phyloP scores from a whole-genome alignment of 92 coral and sea anemone species.

The Palythoa grandis region DNA sequence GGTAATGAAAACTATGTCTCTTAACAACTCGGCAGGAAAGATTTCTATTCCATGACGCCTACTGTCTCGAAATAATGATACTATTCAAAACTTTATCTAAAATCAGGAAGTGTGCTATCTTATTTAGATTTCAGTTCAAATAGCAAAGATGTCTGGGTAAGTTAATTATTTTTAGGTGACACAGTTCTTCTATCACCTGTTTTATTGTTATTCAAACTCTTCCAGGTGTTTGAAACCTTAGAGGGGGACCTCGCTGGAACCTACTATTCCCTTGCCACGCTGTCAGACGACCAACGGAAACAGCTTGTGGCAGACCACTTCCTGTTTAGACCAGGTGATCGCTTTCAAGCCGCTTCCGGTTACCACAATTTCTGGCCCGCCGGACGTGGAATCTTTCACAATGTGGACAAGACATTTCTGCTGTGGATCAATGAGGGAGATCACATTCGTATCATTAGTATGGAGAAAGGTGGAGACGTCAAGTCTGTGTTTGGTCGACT shows the following conservation, averaged over 20 bases:
- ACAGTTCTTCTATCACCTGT: no score
- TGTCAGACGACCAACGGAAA: constrained; percentile 66
- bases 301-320: constrained; percentile 75
- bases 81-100: no score
- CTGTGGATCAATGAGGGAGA: constrained; percentile 84
- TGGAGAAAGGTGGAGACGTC: constrained; percentile 75
- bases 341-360: constrained; percentile 79
- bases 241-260: constrained; percentile 74
- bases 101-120: no score
- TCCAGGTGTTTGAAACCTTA: constrained; percentile 45
- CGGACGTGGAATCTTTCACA: constrained; percentile 80
- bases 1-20: no score
- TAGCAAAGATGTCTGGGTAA: no score
- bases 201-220: background rate
- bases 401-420: constrained; percentile 60
- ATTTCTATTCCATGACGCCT: no score
- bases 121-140: no score
- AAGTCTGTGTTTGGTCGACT: constrained; percentile 64
- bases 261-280: constrained; percentile 58
- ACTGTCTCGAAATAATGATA: no score
- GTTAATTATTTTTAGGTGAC: no score
- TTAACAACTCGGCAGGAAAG: no score
- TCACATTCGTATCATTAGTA: constrained; percentile 76
- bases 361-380: constrained; percentile 76
- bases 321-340: constrained; percentile 74